phyloP scores from a whole-genome alignment of 2,888 invertebrate genomes.

The Lutraria lutraria region DNA sequence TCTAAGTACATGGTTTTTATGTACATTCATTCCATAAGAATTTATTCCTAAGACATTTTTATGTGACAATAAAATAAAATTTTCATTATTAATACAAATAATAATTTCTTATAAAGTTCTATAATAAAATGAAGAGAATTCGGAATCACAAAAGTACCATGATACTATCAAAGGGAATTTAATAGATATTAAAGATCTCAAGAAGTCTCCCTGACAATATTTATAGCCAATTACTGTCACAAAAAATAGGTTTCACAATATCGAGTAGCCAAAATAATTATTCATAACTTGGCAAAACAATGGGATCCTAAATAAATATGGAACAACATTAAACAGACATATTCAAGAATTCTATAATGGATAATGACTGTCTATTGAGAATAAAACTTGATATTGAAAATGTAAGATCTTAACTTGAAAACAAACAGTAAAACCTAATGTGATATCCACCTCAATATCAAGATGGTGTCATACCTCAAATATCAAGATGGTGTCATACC shows the following conservation, averaged over 20 bases:
- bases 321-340: not conserved
- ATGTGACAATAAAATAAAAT: not conserved
- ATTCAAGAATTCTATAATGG: not conserved
- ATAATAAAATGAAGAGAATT: not conserved
- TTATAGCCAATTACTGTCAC: not conserved
- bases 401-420: too few species aligned
- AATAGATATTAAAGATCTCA: not conserved
- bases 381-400: too few species aligned
- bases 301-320: not conserved
- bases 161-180: not conserved
- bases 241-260: not conserved
- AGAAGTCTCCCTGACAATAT: not conserved
- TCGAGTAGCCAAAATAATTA: not conserved
- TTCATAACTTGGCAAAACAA: not conserved
- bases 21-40: not conserved
- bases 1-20: not conserved
- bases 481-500: too few species aligned
- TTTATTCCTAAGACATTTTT: not conserved
- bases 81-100: not conserved
- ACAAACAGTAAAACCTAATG: too few species aligned
- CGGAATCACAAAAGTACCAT: not conserved
- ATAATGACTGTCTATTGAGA: not conserved
- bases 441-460: too few species aligned
- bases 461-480: too few species aligned
- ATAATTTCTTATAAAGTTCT: not conserved